Conservation (phyloP, 1,140 invertebrate species). For the Carcinoscorpius rotundicauda region DNA sequence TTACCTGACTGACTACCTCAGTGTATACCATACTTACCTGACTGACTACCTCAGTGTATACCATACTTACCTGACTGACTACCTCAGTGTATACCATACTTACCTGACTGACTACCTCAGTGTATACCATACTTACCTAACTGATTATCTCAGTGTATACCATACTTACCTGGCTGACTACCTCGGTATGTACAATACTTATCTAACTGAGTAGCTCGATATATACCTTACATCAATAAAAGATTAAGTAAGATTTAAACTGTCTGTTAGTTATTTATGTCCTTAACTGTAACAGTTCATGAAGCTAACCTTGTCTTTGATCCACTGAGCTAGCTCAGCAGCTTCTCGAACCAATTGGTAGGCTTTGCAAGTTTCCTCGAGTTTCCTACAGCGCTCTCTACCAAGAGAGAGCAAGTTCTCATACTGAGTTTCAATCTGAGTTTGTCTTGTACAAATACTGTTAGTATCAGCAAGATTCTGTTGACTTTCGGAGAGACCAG, state of each 20-base stretch:
- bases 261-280: not conserved
- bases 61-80: no score
- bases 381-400: conserved; percentile 84
- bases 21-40: no score
- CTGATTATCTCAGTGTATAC: no score
- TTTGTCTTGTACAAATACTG: conserved; percentile 86
- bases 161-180: no score
- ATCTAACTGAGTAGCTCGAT: no score
- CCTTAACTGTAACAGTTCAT: not conserved
- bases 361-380: conserved; percentile 93
- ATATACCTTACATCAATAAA: not conserved
- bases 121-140: no score
- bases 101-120: no score
- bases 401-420: conserved; percentile 77
- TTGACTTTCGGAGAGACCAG: conserved; percentile 79
- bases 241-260: not conserved
- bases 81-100: no score
- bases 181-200: no score
- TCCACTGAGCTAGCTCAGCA: conserved; percentile 92
- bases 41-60: no score
- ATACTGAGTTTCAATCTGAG: conserved; percentile 83
- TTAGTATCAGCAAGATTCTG: conserved; percentile 84
- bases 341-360: conserved; percentile 95
- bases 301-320: conserved; percentile 63
- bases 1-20: no score